phyloP scores from a whole-genome alignment of 2,797 vertebrate genomes.

The Leptoclinus maculatus region DNA sequence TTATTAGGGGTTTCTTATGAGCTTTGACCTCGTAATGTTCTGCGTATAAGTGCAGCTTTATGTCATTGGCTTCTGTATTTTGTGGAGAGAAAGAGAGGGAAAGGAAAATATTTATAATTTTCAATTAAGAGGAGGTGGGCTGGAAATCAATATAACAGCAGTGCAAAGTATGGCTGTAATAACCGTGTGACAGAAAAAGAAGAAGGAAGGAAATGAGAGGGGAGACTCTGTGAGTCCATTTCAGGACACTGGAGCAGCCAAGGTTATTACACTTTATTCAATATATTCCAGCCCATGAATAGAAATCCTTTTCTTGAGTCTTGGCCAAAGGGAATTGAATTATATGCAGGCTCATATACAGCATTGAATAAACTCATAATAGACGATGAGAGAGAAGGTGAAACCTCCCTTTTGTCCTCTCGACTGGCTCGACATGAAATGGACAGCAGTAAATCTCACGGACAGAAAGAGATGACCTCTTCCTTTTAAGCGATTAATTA shows the following conservation, averaged over 20 bases:
- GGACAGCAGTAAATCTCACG: slow-evolving; percentile 59
- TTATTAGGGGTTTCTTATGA: slow-evolving; percentile 13
- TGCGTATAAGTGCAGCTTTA: neutral
- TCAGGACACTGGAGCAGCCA: slow-evolving; percentile 48
- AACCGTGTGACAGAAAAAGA: slow-evolving; percentile 6
- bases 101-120: slow-evolving; percentile 32
- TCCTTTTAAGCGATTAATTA: slow-evolving; percentile 63
- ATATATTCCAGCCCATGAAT: slow-evolving; percentile 56
- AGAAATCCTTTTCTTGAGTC: slow-evolving; percentile 50
- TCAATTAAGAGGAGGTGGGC: slow-evolving; percentile 33
- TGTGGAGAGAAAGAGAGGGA: neutral
- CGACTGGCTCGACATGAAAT: slow-evolving; percentile 41
- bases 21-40: neutral
- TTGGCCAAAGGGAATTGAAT: slow-evolving; percentile 61
- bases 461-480: slow-evolving; percentile 61
- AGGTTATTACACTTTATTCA: slow-evolving; percentile 68
- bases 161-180: slow-evolving; percentile 19
- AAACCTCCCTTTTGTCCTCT: slow-evolving; percentile 57
- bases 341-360: slow-evolving; percentile 56
- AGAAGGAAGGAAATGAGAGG: slow-evolving; percentile 16
- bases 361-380: slow-evolving; percentile 60
- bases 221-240: slow-evolving; percentile 40
- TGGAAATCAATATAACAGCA: slow-evolving; percentile 49
- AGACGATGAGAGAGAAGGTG: slow-evolving; percentile 47
- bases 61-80: slow-evolving; percentile 17